Evolutionary conservation across 37 sponge, comb jelly and placozoan species (phyloP).

Genomic region (Spongia lamella): DNA sequence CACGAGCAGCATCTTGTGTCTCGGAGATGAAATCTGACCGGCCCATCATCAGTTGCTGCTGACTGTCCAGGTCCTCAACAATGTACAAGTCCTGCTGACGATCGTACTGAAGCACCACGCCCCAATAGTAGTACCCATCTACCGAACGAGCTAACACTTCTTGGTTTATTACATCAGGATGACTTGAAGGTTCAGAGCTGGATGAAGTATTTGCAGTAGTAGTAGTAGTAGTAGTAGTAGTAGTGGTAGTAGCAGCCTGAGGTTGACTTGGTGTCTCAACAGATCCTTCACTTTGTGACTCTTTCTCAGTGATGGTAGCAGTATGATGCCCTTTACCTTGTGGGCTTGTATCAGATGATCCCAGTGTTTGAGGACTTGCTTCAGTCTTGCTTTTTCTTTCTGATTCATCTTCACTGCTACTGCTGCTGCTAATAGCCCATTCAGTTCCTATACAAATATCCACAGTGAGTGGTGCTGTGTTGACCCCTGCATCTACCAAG

Average conservation of each 20-base stretch:
- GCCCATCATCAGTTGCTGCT: neutral
- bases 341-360: neutral
- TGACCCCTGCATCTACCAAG: slow-evolving; percentile 17
- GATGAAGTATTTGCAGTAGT: neutral
- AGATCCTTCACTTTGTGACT: neutral
- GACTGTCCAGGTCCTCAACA: slow-evolving; percentile 28
- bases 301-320: neutral
- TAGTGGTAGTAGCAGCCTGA: neutral
- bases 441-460: slow-evolving; percentile 48
- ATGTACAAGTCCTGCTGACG: slow-evolving; percentile 39
- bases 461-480: slow-evolving; percentile 35
- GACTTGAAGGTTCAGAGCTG: neutral
- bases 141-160: neutral
- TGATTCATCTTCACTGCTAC: neutral
- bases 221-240: neutral
- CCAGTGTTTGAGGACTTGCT: neutral
- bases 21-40: slow-evolving; percentile 54
- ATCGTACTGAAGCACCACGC: neutral
- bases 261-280: neutral
- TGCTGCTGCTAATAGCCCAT: neutral
- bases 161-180: neutral
- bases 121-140: neutral
- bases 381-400: neutral
- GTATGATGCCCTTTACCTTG: neutral
- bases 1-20: slow-evolving; percentile 21